Percentiles rank a stretch among this genome's conserved stretches.
These are phyloP conservation scores for Empidonax alnorum DNA, from an alignment of 2,113 vertebrate species.

Conservation along the genomic window DNA sequence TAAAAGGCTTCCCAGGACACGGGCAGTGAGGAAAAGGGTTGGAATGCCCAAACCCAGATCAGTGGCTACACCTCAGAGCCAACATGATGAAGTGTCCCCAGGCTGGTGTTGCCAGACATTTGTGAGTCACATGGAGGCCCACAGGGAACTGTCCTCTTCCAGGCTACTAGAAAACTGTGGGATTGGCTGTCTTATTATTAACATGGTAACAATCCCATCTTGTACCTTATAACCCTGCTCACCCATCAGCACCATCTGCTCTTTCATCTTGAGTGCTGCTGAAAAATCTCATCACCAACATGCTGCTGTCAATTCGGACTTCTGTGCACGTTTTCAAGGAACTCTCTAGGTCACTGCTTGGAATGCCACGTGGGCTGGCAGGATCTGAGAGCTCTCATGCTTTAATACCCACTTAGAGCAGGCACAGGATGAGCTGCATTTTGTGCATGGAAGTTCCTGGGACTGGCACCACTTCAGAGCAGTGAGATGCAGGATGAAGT, in stretches of 20 bases:
- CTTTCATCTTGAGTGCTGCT: slow-evolving; percentile 19
- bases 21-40: not conserved
- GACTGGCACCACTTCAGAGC: not conserved
- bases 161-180: not conserved
- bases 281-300: not conserved
- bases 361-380: not conserved
- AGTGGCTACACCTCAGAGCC: not conserved
- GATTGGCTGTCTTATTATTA: slow-evolving; percentile 51
- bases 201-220: slow-evolving; percentile 35
- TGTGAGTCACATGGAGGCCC: not conserved
- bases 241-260: slow-evolving; percentile 63
- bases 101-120: not conserved
- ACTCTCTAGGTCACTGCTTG: not conserved
- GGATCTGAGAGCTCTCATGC: fast-evolving
- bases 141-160: not conserved
- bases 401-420: not conserved
- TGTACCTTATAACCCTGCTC: slow-evolving; percentile 12
- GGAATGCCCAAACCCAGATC: not conserved
- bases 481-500: fast-evolving
- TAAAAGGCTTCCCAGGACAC: not conserved
- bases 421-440: not conserved
- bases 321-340: not conserved
- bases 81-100: not conserved
- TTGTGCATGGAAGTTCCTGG: fast-evolving
- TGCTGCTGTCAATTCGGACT: slow-evolving; percentile 3